Evolutionary conservation across 2,113 vertebrate species (phyloP).

Genomic region (Forbesichthys papilliferus): DNA sequence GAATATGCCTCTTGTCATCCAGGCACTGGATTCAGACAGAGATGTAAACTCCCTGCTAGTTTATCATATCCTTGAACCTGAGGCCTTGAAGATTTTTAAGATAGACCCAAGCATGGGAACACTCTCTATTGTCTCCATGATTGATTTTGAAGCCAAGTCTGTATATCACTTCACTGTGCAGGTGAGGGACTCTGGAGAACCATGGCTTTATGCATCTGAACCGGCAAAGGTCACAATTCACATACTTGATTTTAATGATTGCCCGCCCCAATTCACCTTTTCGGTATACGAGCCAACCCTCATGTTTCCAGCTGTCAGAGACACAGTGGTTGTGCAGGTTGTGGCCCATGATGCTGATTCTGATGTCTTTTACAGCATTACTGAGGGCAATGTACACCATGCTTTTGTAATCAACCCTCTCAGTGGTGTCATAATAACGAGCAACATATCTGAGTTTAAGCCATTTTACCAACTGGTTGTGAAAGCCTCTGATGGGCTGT

Average conservation of each 20-base stretch:
- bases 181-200: conserved; percentile 84
- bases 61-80: conserved; percentile 87
- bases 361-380: conserved; percentile 82
- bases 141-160: conserved; percentile 85
- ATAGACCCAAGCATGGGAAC: conserved; percentile 91
- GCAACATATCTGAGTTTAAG: conserved; percentile 72
- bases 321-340: conserved; percentile 82
- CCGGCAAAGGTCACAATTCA: conserved; percentile 82
- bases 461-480: conserved; percentile 77
- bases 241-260: conserved; percentile 87
- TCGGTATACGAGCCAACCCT: conserved; percentile 77
- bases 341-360: conserved; percentile 87
- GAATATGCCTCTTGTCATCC: conserved; percentile 85
- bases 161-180: conserved; percentile 86
- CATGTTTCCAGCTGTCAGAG: conserved; percentile 78
- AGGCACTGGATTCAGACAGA: conserved; percentile 83
- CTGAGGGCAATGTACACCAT: conserved; percentile 78
- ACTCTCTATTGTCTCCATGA: conserved; percentile 74
- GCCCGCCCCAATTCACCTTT: conserved; percentile 82
- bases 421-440: conserved; percentile 81
- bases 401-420: conserved; percentile 81
- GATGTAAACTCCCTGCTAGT: conserved; percentile 85
- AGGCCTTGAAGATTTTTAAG: conserved; percentile 81
- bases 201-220: conserved; percentile 80
- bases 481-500: conserved; percentile 85